Evolutionary conservation across 2,888 invertebrate genomes (phyloP).

Genomic region (Nemotelus nigrinus): DNA sequence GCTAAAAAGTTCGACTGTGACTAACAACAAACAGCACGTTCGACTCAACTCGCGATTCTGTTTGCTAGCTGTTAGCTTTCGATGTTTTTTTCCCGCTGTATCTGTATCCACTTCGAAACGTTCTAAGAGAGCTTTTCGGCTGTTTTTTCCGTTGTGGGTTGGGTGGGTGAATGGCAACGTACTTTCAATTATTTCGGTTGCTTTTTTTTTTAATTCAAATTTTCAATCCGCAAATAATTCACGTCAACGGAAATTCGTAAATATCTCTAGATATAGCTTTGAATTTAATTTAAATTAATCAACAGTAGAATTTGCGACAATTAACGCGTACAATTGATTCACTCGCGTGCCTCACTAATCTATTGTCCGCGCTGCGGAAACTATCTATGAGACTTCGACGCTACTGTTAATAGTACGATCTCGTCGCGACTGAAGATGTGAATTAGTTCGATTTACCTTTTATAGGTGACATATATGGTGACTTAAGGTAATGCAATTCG

Average conservation of each 20-base stretch:
- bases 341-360: slow-evolving; percentile 24
- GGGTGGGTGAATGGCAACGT: neutral
- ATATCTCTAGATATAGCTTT: no score
- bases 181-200: no score
- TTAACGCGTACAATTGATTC: neutral
- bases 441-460: slow-evolving; percentile 47
- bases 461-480: slow-evolving; percentile 46
- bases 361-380: slow-evolving; percentile 30
- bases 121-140: slow-evolving; percentile 26
- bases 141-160: slow-evolving; percentile 13
- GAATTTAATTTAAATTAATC: neutral
- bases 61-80: slow-evolving; percentile 32
- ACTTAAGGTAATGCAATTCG: slow-evolving; percentile 24
- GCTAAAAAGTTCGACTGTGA: slow-evolving; percentile 23
- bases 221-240: no score
- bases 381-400: slow-evolving; percentile 32
- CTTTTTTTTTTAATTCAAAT: no score
- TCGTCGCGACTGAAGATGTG: slow-evolving; percentile 51
- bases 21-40: slow-evolving; percentile 25
- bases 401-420: slow-evolving; percentile 48
- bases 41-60: slow-evolving; percentile 13
- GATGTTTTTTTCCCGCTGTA: slow-evolving; percentile 28
- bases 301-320: no score
- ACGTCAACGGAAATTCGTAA: no score
- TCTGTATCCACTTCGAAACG: neutral